Percentiles rank a stretch among this genome's conserved stretches.
Conservation (phyloP, 2,888 invertebrate genomes). For the Buathra laborator region DNA sequence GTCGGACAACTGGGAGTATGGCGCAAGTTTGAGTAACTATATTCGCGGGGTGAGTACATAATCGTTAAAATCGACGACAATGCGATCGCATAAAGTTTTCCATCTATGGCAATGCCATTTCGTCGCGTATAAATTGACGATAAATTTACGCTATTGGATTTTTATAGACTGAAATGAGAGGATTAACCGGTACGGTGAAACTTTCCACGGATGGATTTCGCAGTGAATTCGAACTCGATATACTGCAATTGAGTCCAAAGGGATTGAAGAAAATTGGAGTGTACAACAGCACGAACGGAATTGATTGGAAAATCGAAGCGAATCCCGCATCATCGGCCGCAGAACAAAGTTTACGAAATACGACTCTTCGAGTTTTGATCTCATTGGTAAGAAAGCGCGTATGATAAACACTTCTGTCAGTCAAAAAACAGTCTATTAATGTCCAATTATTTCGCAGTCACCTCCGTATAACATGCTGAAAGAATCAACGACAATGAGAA, state of each 20-base stretch:
- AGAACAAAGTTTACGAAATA: slow-evolving; percentile 89
- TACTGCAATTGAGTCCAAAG: slow-evolving; percentile 88
- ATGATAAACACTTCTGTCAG: too few relatives aligned
- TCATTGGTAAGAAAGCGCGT: slow-evolving; percentile 87
- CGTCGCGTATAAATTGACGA: not conserved
- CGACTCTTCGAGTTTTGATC: slow-evolving; percentile 90
- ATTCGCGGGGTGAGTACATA: slow-evolving; percentile 90
- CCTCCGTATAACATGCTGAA: slow-evolving; percentile 96
- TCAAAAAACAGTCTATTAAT: too few relatives aligned
- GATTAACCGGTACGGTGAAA: slow-evolving; percentile 91
- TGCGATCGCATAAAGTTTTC: not conserved
- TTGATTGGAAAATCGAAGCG: slow-evolving; percentile 85
- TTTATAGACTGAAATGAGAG: slow-evolving; percentile 88
- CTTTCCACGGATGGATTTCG: slow-evolving; percentile 93
- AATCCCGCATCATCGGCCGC: slow-evolving; percentile 77
- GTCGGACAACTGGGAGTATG: slow-evolving; percentile 91
- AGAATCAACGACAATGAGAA: slow-evolving; percentile 88
- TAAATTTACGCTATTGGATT: slow-evolving; percentile 60
- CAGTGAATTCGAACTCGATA: slow-evolving; percentile 89
- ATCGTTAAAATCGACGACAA: slow-evolving; percentile 12
- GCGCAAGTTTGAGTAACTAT: slow-evolving; percentile 93
- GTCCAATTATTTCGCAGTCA: slow-evolving; percentile 87
- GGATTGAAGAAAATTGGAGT: slow-evolving; percentile 89
- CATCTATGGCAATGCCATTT: not conserved
- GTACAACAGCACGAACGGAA: slow-evolving; percentile 89